A percentile compares a stretch with the other conserved stretches of the same genome.
Conservation (phyloP, 2,888 invertebrate genomes). For the Molorchus minor region DNA sequence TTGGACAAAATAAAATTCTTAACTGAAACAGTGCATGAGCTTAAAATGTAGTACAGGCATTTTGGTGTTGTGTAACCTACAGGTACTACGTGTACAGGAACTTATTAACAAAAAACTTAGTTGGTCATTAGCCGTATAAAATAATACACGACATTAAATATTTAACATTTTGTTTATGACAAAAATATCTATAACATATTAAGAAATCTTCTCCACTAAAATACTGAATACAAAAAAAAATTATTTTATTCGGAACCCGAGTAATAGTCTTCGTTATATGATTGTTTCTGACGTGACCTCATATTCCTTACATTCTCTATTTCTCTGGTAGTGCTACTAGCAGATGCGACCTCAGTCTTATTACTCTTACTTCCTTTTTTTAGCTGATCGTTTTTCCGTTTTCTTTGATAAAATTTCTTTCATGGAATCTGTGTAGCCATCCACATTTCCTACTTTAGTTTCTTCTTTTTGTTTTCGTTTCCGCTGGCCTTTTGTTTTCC, state of each 20-base stretch:
- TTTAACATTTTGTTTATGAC: too few relatives aligned
- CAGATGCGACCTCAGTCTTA: background rate
- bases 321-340: background rate
- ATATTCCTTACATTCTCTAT: background rate
- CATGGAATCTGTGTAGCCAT: conserved; percentile 44
- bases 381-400: conserved; percentile 16
- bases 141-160: too few relatives aligned
- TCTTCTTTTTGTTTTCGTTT: conserved; percentile 2
- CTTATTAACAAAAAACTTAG: too few relatives aligned
- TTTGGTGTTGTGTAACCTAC: too few relatives aligned
- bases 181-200: too few relatives aligned
- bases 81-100: too few relatives aligned
- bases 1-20: too few relatives aligned
- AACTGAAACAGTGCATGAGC: too few relatives aligned
- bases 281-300: background rate
- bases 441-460: conserved; percentile 25
- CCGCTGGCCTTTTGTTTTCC: conserved; percentile 22
- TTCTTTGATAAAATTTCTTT: conserved; percentile 42
- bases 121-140: too few relatives aligned
- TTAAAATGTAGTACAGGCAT: too few relatives aligned
- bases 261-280: background rate
- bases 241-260: background rate
- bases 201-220: too few relatives aligned
- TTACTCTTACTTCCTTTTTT: conserved; percentile 1
- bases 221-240: too few relatives aligned